Percentiles rank a stretch among this genome's conserved stretches.
These are phyloP conservation scores for Vireo altiloquus DNA, from an alignment of 2,113 vertebrate species.

Conservation along the genomic window DNA sequence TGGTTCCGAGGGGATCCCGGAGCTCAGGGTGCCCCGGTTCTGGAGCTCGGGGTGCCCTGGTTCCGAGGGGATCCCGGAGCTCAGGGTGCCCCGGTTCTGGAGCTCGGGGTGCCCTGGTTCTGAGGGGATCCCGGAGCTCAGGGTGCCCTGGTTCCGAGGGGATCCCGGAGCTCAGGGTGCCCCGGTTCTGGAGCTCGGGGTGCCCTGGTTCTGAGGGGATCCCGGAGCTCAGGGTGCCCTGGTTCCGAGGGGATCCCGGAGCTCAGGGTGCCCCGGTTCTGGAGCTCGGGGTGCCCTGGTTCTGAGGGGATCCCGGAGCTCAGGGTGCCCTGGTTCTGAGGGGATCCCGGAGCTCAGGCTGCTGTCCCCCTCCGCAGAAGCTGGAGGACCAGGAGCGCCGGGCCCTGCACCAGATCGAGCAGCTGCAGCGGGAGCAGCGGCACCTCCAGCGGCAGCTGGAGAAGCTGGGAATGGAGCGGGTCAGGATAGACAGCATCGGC, in stretches of 20 bases:
- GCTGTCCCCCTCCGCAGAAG: conserved; percentile 68
- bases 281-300: not conserved
- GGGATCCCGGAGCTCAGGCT: not conserved
- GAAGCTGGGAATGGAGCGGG: conserved; percentile 89
- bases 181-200: not conserved
- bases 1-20: no score
- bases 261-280: not conserved
- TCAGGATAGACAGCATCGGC: conserved; percentile 87
- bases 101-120: not conserved
- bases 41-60: no score
- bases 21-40: no score
- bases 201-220: no score
- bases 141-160: no score
- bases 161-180: not conserved
- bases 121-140: no score
- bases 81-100: no score
- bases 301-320: not conserved
- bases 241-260: no score
- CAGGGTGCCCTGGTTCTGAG: not conserved
- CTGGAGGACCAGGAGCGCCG: conserved; percentile 79
- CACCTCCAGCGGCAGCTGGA: conserved; percentile 91
- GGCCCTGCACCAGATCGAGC: conserved; percentile 88
- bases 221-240: not conserved
- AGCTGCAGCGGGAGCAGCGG: conserved; percentile 90
- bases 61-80: no score